Base-by-base conservation (phyloP, 2,888 invertebrate species). In the Nomada flava region DNA sequence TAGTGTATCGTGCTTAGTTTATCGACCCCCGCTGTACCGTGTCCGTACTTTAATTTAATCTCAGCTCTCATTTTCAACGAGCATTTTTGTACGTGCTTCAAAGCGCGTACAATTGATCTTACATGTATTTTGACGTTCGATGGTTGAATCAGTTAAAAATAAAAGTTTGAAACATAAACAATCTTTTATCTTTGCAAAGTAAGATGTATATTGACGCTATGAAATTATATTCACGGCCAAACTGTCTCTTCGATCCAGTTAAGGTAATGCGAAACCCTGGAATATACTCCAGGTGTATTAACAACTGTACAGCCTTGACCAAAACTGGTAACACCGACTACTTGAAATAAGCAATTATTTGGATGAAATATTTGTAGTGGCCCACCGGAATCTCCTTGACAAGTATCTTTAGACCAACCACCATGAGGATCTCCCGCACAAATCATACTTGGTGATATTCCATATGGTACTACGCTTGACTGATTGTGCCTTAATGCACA, bases 311-410 rank as follows among this genome's bases (percentile, higher is more conserved):
- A 94, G 70, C 93, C 93, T 86, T 92, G 92, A 13, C 94, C 94
- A 76, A 94, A 94, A 60, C 94, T 94, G 2, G 94, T 94, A 0
- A 94, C 86, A 18, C 94, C 94, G 10, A 94, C 89, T 42, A 94
- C 64, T 83, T 92, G 93, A 86, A 94, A 94, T 88, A 94, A 93
- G 80, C 94, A 94, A 7, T 93, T 93, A 2, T 89, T 85, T 2
- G 86, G 76, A 29, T 93, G 85, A 5, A 92, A 86, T 13, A 91
- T 83, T 83, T 93, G 91, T 42, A 92, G 82, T 44, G 92, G 93
- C 9, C 93, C 93, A 4, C 92, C 93, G 9, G 92, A 92, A 78
- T 93, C 92, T 2, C 93, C 92, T 81, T 90, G 71, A 20, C 90
- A 91, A 26, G 90, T 79, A 47, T 94, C 90, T 91, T 91, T 87